Base-by-base conservation (phyloP, 2,797 vertebrate species). In the Lepilemur ruficaudatus region DNA sequence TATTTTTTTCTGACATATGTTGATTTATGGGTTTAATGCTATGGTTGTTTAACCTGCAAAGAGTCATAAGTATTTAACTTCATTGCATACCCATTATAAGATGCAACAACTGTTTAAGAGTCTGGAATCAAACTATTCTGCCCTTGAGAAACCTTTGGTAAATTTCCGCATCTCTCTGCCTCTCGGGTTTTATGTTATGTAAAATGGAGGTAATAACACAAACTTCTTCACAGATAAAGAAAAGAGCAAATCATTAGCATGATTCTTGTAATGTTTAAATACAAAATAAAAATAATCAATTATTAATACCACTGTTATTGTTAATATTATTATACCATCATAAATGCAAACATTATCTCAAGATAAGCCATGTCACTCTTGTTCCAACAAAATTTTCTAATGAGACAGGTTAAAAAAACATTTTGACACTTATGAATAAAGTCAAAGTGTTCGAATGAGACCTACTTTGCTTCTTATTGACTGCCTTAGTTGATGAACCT, bases 151-250 rank as follows among this genome's bases (percentile, higher is more conserved):
- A 20, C n/a, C 3, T 52, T 22, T 11, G 25, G 5, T 10, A 67
- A 30, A 0, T 57, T 30, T 28, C 14, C 1, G 70, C 6, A 48
- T 67, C 18, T 43, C n/a, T 55, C 8, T 35, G 3, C 11, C 22
- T 35, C 35, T 75, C 5, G 35, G 7, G 4, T 61, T 57, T 69
- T 32, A 12, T 9, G 0, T 5, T 5, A 0, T 23, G 0, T 43
- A 63, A 48, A 52, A 14, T 55, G 23, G 10, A 4, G 4, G 30
- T 32, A 32, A 14, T 6, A 14, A 23, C 7, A 13, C 2, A 50
- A 11, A 28, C 11, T 20, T 79, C 10, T 7, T 59, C 38, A 59
- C 8, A 59, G 73, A 73, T 0, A 0, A 50, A 63, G 28, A 91
- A 57, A n/a, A 0, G 4, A 70, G 15, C 28, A 48, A 59, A 3